These are phyloP conservation scores for Gobionotothen gibberifrons DNA, from an alignment of 2,797 vertebrate genomes.

Conservation along the genomic window DNA sequence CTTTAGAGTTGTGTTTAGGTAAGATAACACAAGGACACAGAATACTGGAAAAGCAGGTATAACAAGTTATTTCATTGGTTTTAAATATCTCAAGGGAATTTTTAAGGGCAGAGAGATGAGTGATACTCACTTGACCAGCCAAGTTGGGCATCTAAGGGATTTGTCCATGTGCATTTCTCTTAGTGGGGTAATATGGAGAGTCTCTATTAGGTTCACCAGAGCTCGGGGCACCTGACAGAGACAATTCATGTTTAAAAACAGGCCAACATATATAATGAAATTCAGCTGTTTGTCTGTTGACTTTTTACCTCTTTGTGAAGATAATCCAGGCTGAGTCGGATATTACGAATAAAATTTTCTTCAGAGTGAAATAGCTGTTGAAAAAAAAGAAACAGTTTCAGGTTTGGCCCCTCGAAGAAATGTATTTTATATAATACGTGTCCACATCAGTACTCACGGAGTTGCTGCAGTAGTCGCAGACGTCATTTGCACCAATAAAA, in stretches of 20 bases:
- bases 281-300: not conserved
- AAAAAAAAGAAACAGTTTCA: constrained; percentile 26
- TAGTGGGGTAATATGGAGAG: constrained; percentile 79
- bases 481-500: constrained; percentile 88
- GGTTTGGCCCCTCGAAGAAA: not conserved
- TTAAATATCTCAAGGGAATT: not conserved
- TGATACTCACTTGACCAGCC: constrained; percentile 77
- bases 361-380: constrained; percentile 82
- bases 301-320: constrained; percentile 86
- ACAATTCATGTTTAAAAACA: constrained; percentile 10
- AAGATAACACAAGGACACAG: constrained; percentile 88
- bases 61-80: not conserved
- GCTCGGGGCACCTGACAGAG: constrained; percentile 87
- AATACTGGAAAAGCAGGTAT: constrained; percentile 72
- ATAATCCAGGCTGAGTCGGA: constrained; percentile 88
- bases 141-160: constrained; percentile 84
- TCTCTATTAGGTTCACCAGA: constrained; percentile 90
- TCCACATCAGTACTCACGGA: constrained; percentile 82
- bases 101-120: not conserved
- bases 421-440: not conserved
- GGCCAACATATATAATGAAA: not conserved
- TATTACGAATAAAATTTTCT: constrained; percentile 79
- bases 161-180: constrained; percentile 82
- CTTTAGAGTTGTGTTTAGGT: constrained; percentile 79
- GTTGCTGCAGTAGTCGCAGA: constrained; percentile 89